A percentile compares a stretch with the other conserved stretches of the same genome.
Conservation (phyloP, 2,797 vertebrate species). For the Sternarchorhynchus goeldii region DNA sequence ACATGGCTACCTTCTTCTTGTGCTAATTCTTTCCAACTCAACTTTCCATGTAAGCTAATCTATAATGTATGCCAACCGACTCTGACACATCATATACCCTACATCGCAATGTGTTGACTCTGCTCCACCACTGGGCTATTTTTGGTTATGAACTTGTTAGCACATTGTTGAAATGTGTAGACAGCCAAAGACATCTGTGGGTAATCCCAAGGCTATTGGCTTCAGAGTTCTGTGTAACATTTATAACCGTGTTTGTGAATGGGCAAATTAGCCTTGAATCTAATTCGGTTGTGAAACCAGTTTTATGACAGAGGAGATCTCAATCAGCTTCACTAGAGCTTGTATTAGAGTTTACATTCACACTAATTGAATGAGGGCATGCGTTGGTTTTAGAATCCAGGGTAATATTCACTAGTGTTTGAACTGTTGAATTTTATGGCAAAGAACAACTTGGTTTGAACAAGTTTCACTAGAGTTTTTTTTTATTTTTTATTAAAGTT, state of each 20-base stretch:
- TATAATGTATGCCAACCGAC: constrained; percentile 4
- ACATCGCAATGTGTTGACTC: constrained; percentile 48
- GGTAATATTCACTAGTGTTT: not conserved
- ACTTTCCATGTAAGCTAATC: constrained; percentile 10
- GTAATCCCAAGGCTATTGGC: constrained; percentile 36
- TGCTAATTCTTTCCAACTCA: not conserved
- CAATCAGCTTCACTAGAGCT: not conserved
- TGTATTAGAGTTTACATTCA: not conserved
- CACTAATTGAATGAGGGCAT: not conserved
- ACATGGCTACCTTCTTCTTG: not conserved
- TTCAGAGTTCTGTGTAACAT: constrained; percentile 42
- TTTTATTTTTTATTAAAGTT: not conserved
- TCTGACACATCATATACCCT: constrained; percentile 31
- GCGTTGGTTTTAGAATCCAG: too few species aligned
- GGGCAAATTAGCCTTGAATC: not conserved
- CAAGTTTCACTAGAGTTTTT: not conserved
- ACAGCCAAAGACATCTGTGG: constrained; percentile 45
- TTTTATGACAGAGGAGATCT: not conserved
- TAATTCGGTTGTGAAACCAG: not conserved
- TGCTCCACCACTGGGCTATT: constrained; percentile 48
- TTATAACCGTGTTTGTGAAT: constrained; percentile 42
- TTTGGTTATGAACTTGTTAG: constrained; percentile 58
- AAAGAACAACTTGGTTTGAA: not conserved
- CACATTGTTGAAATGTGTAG: constrained; percentile 52
- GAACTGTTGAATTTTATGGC: not conserved